Evolutionary conservation across 2,797 vertebrate genomes (phyloP), one percentile per base, ranked within the genome.

Genomic region (Bradypodion ventrale): DNA sequence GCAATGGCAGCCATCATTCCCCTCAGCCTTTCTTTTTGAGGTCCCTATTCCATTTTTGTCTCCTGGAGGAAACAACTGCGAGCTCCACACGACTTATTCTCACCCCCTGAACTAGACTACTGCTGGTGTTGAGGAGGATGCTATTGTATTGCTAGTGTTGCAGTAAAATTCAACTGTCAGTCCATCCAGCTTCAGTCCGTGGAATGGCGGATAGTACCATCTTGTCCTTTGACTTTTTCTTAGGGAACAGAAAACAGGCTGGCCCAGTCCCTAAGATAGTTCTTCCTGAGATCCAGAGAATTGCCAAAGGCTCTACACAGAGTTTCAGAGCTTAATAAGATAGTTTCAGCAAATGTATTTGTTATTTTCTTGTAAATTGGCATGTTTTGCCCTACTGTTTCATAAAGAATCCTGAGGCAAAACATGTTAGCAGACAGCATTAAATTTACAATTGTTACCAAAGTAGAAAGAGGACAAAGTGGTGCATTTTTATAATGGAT

Each of bases 401-500:
- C 68, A 74, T 32, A 79, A 60, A 83, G 65, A 35, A 77, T 83
- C 75, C 52, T 46, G 29, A 70, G 72, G 63, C 78, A 75, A 83
- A 69, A 69, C 59, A 65, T 37, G 60, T 78, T 59, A 68, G 42
- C 27, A 75, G 44, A 82, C 25, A 80, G 13, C 80, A 82, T 78
- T 49, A 81, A 29, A 81, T 81, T 82, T 66, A 73, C 40, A 74
- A 63, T 60, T 82, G 73, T 42, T 78, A 74, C 44, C 59, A 78
- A 79, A 35, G 83, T 85, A 79, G 70, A 65, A 84, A 82, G 62
- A 78, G 37, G 49, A 32, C 49, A 82, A 84, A 60, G 12, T 37
- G 37, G 29, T 66, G 25, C 59, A 84, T 70, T 87, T 78, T 82
- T 72, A 82, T 80, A 73, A 77, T 73, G 42, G 63, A 82, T 59